A percentile compares a stretch with the other conserved stretches of the same genome.
Conservation (phyloP, 2,113 vertebrate genomes). For the Rhombomys opimus region DNA sequence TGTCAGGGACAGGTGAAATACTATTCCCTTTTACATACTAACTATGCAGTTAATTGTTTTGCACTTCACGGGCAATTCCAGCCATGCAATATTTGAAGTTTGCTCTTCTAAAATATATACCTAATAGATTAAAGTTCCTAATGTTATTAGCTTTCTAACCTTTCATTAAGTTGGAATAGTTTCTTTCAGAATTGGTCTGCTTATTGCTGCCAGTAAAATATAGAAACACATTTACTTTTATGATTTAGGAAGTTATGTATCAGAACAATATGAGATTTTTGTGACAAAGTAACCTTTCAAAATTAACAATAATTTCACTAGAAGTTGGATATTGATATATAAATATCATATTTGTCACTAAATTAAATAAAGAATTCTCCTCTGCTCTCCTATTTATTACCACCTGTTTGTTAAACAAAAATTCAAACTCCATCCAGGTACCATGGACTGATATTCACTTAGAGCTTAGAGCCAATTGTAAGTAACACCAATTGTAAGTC, state of each 20-base stretch:
- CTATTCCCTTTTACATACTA: background rate
- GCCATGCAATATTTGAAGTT: conserved; percentile 30
- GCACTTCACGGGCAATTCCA: background rate
- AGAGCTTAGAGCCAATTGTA: background rate
- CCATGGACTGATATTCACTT: background rate
- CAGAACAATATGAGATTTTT: conserved; percentile 22
- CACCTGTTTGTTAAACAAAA: background rate
- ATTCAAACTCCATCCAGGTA: background rate
- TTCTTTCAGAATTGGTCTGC: background rate
- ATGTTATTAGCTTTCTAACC: background rate
- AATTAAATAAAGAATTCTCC: background rate
- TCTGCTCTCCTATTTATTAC: background rate
- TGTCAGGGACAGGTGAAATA: background rate
- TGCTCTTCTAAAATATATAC: background rate
- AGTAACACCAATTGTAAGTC: background rate
- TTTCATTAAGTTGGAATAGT: background rate
- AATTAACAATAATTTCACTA: background rate
- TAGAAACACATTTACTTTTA: background rate
- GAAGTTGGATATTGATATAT: background rate
- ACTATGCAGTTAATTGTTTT: conserved; percentile 1
- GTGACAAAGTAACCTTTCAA: background rate
- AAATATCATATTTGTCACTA: background rate
- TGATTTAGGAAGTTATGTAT: background rate
- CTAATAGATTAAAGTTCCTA: background rate
- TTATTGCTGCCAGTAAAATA: conserved; percentile 10